Conservation (phyloP, 2,888 invertebrate genomes). For the Heliconius charithonia region DNA sequence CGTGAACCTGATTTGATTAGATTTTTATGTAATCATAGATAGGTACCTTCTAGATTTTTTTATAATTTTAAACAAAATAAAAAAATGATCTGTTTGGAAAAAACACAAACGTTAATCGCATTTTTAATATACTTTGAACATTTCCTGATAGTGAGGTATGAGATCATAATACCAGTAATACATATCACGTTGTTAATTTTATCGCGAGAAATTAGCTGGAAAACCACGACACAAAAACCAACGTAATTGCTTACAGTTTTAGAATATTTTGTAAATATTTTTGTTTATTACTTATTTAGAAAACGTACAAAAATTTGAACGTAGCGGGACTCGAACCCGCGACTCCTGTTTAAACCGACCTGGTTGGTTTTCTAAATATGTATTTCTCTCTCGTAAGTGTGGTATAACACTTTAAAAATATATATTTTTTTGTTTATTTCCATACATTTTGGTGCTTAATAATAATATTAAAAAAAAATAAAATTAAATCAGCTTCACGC, state of each 20-base stretch:
- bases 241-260: slow-evolving; percentile 1
- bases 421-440: not conserved
- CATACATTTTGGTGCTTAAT: not conserved
- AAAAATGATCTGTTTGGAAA: not conserved
- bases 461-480: too few species aligned
- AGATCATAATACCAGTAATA: slow-evolving; percentile 35
- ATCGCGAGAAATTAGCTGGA: slow-evolving; percentile 34
- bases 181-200: slow-evolving; percentile 28
- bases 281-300: too few species aligned
- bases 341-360: too few species aligned
- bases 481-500: too few species aligned
- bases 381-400: too few species aligned
- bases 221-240: slow-evolving; percentile 12
- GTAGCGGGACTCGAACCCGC: too few species aligned
- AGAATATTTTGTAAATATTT: not conserved
- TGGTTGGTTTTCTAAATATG: too few species aligned
- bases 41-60: not conserved
- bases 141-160: slow-evolving; percentile 33
- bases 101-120: not conserved
- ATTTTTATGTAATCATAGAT: too few species aligned
- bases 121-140: slow-evolving; percentile 19
- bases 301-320: too few species aligned
- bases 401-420: too few species aligned
- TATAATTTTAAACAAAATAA: not conserved
- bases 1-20: not conserved